Evolutionary conservation across 2,888 invertebrate genomes (phyloP).

Genomic region (Callyntrura sp.): DNA sequence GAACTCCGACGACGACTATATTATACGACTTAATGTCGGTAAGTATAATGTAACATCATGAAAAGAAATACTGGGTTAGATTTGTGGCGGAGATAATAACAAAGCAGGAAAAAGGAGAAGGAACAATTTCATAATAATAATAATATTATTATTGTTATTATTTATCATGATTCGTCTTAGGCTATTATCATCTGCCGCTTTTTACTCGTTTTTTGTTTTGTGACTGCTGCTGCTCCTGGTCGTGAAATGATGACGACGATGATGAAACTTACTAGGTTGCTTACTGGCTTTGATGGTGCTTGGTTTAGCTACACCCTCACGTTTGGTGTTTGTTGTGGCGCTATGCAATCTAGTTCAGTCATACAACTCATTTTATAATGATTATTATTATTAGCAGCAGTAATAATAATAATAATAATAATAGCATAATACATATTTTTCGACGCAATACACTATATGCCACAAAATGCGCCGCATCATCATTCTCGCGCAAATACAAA

Average conservation of each 20-base stretch:
- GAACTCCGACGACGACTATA: not conserved
- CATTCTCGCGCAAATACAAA: not conserved
- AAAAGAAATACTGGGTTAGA: conserved; percentile 62
- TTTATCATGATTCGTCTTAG: conserved; percentile 73
- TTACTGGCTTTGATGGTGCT: conserved; percentile 20
- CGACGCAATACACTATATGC: conserved; percentile 1
- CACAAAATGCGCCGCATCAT: not conserved
- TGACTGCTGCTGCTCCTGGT: not conserved
- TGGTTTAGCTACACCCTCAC: conserved; percentile 37
- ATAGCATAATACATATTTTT: conserved; percentile 42
- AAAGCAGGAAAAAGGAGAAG: conserved; percentile 78
- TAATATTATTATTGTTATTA: conserved; percentile 73
- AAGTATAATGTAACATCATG: not conserved
- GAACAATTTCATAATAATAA: conserved; percentile 76
- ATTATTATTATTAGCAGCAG: conserved; percentile 16
- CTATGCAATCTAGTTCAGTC: conserved; percentile 31
- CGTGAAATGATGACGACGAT: conserved; percentile 2
- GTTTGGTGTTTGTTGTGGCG: conserved; percentile 41
- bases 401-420: conserved; percentile 24
- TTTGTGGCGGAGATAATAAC: conserved; percentile 77
- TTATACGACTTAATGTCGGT: not conserved
- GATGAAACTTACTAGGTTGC: conserved; percentile 38
- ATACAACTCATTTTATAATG: conserved; percentile 30
- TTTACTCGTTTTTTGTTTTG: conserved; percentile 46
- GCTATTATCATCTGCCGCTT: conserved; percentile 73